A percentile compares a stretch with the other conserved stretches of the same genome.
Evolutionary conservation across 2,797 vertebrate genomes (phyloP).

Genomic region (Argya squamiceps): DNA sequence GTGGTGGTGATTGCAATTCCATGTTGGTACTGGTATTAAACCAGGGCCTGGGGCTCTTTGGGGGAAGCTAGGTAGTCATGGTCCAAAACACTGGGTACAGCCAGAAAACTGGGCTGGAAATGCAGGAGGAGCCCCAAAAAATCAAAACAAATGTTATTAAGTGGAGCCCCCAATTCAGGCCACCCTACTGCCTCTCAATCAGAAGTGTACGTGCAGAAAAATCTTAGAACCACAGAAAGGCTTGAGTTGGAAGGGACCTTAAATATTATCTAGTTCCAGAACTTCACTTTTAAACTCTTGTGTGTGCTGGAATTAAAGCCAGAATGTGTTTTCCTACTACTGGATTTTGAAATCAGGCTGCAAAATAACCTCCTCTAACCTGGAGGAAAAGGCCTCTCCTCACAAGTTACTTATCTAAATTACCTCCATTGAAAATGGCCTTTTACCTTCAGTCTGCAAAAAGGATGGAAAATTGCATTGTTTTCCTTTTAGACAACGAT

Average conservation of each 20-base stretch:
- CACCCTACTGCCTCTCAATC: neutral
- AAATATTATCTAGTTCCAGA: neutral
- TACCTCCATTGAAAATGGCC: neutral
- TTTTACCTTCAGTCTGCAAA: neutral
- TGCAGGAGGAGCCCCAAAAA: neutral
- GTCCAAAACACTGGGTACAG: neutral
- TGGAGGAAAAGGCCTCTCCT: neutral
- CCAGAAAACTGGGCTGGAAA: neutral
- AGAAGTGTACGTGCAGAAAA: neutral
- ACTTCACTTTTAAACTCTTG: neutral
- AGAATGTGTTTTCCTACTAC: neutral
- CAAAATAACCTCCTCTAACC: neutral
- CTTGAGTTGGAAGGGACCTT: neutral
- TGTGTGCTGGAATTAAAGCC: neutral
- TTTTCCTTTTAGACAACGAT: conserved; percentile 16
- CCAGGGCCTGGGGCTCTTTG: neutral
- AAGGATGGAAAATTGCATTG: neutral
- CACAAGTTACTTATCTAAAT: neutral
- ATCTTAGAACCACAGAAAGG: neutral
- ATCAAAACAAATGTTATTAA: neutral
- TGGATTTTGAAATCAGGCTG: neutral
- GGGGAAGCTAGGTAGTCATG: neutral
- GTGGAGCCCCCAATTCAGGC: neutral
- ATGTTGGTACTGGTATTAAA: neutral
- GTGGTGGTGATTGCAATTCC: neutral